phyloP scores from a whole-genome alignment of 2,797 vertebrate species.

The Microcaecilia unicolor region DNA sequence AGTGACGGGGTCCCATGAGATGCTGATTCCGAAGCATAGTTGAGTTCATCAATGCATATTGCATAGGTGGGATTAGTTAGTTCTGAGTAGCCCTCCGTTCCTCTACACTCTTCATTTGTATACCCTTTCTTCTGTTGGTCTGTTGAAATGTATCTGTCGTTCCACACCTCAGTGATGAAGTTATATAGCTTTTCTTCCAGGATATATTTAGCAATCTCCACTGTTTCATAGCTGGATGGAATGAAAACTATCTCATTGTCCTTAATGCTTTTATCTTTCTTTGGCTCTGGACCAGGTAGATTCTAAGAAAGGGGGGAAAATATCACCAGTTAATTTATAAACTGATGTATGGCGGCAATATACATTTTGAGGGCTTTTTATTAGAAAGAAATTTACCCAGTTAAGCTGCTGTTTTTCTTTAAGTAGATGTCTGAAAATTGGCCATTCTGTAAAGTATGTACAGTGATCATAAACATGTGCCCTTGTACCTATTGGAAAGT shows the following conservation, averaged over 20 bases:
- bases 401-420: too few relatives aligned
- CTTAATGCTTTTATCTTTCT: not conserved
- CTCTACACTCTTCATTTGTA: not conserved
- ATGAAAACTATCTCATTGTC: not conserved
- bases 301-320: not conserved
- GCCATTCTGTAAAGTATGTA: too few relatives aligned
- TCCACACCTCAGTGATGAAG: not conserved
- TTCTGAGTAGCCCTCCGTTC: not conserved
- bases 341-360: too few relatives aligned
- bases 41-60: not conserved
- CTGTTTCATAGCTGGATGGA: not conserved
- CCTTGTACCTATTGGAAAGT: too few relatives aligned
- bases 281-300: not conserved
- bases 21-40: not conserved
- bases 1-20: not conserved
- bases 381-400: too few relatives aligned
- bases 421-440: too few relatives aligned
- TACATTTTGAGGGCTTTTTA: too few relatives aligned
- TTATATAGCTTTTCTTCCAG: not conserved
- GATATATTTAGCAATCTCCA: not conserved
- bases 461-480: too few relatives aligned
- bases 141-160: not conserved
- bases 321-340: too few relatives aligned
- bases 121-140: not conserved
- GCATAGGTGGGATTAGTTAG: constrained; percentile 2